phyloP scores from a whole-genome alignment of 1,140 invertebrate species.

The Kradibia gibbosae region DNA sequence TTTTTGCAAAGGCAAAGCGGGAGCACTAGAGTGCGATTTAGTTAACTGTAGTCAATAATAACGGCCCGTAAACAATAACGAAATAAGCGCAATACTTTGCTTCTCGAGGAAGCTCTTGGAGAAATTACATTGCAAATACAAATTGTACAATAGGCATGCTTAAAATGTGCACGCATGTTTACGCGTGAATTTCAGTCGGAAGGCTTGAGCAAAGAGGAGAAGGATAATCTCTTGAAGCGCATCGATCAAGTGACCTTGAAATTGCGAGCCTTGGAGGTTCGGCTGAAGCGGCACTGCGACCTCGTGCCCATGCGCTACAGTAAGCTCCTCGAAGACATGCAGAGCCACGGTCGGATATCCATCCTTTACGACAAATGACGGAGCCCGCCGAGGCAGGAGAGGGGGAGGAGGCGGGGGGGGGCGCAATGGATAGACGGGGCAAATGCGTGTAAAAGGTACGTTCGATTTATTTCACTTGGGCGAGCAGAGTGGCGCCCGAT shows the following conservation, averaged over 20 bases:
- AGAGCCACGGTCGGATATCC: slow-evolving; percentile 45
- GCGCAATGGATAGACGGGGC: too few species aligned
- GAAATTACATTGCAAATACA: too few species aligned
- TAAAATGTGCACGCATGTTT: too few species aligned
- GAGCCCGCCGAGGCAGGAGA: not conserved
- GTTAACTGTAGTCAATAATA: too few species aligned
- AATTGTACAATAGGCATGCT: too few species aligned
- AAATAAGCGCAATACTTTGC: too few species aligned
- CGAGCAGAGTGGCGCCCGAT: slow-evolving; percentile 39
- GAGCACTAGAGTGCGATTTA: too few species aligned
- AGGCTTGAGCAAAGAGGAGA: slow-evolving; percentile 65
- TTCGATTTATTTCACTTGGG: slow-evolving; percentile 44
- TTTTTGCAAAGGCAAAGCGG: too few species aligned
- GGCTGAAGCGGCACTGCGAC: slow-evolving; percentile 66
- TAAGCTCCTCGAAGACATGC: slow-evolving; percentile 54
- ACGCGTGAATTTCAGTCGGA: slow-evolving; percentile 55
- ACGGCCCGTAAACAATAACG: too few species aligned
- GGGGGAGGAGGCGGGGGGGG: not conserved
- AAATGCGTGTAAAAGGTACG: slow-evolving; percentile 44
- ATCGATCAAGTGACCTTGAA: slow-evolving; percentile 66
- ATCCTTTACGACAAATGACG: slow-evolving; percentile 24
- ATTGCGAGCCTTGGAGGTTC: slow-evolving; percentile 68
- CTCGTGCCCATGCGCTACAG: slow-evolving; percentile 63
- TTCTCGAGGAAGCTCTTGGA: too few species aligned
- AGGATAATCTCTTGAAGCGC: slow-evolving; percentile 66